Evolutionary conservation across 2,113 vertebrate genomes (phyloP), one percentile per base, ranked within the genome.

Genomic region (Heterotilapia buettikoferi): DNA sequence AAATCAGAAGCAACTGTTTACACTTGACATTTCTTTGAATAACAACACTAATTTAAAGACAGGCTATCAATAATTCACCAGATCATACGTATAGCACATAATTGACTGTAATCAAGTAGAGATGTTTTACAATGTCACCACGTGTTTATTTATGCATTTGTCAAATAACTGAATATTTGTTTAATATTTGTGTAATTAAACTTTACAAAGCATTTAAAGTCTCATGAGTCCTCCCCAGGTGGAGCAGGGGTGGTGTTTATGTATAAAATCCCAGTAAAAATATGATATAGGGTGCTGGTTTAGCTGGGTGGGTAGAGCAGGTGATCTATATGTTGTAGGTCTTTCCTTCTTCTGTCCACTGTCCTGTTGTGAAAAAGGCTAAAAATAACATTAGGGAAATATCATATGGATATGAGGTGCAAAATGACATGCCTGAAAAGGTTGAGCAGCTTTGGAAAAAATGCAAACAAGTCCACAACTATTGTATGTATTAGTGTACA

Each of bases 141-240:
- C 9, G 12, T 89, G 79, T 83, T 84, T 93, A 92, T 95, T 92
- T 90, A 88, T 93, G 79, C 52, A 78, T 92, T 89, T 91, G 36
- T 90, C 43, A 73, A 89, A 90, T 92, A 85, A 90, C 76, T 57
- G 54, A 47, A 53, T 83, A 43, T 89, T 80, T 90, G 54, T 66
- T 76, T 47, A 71, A 52, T 80, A 82, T 71, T 73, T 81, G 47
- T 86, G 12, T 52, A 73, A 85, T 80, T 66, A 43, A 86, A 86
- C 4, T 33, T 82, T 26, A 52, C 2, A 61, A 76, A 84, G 13
- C 21, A 79, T 18, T 79, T 38, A 78, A 29, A 63, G 31, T 82
- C 4, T 83, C 18, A 63, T 3, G 14, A n/a, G 40, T 61, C 31
- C 18, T 63, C 19, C 9, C 9, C 21, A n/a, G 56, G 0, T 33